Evolutionary conservation across 2,888 invertebrate genomes (phyloP).

Genomic region (Apamea sordens): DNA sequence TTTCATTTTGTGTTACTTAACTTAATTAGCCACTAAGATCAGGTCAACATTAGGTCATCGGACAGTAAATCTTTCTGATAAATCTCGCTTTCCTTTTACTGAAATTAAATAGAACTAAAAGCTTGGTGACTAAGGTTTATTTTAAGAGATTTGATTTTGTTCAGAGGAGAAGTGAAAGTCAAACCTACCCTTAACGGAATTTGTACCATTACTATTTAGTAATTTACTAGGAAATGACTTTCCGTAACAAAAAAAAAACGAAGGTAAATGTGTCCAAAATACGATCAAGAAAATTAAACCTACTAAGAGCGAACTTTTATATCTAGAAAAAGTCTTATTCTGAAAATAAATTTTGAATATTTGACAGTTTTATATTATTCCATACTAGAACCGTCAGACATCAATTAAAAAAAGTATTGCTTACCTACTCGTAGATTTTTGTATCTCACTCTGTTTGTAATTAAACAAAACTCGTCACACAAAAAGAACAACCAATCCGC

Average conservation of each 20-base stretch:
- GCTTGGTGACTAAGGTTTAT: slow-evolving; percentile 12
- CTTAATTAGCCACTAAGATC: slow-evolving; percentile 36
- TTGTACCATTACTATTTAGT: neutral
- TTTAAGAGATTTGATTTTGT: slow-evolving; percentile 13
- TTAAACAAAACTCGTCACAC: neutral
- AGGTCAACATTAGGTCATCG: slow-evolving; percentile 38
- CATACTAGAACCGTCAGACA: neutral
- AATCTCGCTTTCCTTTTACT: slow-evolving; percentile 27
- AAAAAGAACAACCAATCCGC: neutral
- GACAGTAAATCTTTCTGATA: slow-evolving; percentile 27
- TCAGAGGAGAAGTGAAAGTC: neutral
- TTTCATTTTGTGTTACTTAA: slow-evolving; percentile 41
- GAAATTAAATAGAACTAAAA: slow-evolving; percentile 5
- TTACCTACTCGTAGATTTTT: neutral
- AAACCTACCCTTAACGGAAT: neutral
- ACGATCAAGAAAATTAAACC: neutral
- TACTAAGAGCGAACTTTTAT: neutral
- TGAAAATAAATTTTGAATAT: no score
- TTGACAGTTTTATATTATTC: no score
- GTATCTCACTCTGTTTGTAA: neutral
- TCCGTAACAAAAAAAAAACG: neutral
- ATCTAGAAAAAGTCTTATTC: neutral
- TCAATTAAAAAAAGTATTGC: no score
- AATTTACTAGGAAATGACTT: neutral
- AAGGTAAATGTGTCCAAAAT: neutral